A percentile compares a stretch with the other conserved stretches of the same genome.
Conservation (phyloP, 2,113 vertebrate genomes). For the Hiodon tergisus region DNA sequence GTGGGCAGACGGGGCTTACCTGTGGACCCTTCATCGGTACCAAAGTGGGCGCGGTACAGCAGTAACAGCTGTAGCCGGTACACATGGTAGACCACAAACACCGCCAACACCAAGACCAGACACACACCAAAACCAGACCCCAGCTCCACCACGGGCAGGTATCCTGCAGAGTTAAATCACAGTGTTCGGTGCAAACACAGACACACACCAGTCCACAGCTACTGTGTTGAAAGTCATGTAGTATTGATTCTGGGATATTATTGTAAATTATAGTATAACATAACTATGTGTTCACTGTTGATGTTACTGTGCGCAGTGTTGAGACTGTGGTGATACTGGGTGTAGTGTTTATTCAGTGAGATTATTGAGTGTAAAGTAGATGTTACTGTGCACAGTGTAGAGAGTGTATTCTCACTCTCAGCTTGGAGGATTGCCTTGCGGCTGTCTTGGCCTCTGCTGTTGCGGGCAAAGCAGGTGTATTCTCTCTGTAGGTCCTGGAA, state of each 20-base stretch:
- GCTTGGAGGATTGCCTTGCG: conserved; percentile 19
- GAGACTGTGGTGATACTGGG: too few species aligned
- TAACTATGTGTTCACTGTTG: too few species aligned
- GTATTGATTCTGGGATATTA: too few species aligned
- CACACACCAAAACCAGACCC: conserved; percentile 79
- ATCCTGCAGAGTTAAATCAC: conserved; percentile 46
- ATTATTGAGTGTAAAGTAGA: background rate
- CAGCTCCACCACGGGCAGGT: conserved; percentile 74
- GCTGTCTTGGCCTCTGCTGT: conserved; percentile 37
- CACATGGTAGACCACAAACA: conserved; percentile 80
- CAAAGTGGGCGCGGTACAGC: conserved; percentile 89
- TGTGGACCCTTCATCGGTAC: conserved; percentile 82
- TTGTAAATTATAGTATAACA: too few species aligned
- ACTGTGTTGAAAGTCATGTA: too few species aligned
- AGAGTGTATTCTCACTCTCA: conserved; percentile 28
- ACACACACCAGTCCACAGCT: background rate
- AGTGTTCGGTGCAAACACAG: background rate
- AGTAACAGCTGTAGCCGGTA: conserved; percentile 93
- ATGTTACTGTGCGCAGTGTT: too few species aligned
- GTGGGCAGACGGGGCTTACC: conserved; percentile 60
- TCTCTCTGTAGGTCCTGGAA: conserved; percentile 65
- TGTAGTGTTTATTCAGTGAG: background rate
- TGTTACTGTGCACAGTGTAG: background rate
- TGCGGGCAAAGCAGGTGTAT: conserved; percentile 72
- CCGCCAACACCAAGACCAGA: conserved; percentile 70